These are phyloP conservation scores for Nesogale talazaci DNA, from an alignment of 2,113 vertebrate genomes.

Conservation along the genomic window DNA sequence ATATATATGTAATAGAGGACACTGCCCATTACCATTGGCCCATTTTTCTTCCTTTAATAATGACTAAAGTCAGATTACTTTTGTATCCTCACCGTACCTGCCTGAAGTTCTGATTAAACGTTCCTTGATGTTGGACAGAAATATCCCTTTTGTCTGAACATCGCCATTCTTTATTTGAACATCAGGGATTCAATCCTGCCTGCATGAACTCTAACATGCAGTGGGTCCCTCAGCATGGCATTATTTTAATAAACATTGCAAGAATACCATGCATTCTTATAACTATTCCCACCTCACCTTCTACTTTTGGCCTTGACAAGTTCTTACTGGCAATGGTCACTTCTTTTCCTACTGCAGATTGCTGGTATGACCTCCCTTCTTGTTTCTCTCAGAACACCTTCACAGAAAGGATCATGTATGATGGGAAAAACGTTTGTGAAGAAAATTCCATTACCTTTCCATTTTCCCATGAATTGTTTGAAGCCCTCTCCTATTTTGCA, in stretches of 20 bases:
- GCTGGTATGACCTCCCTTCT: not conserved
- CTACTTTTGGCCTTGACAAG: not conserved
- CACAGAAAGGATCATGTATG: not conserved
- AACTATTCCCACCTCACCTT: not conserved
- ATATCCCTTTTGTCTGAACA: not conserved
- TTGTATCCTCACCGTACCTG: not conserved
- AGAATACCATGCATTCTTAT: not conserved
- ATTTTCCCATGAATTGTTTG: too few species aligned
- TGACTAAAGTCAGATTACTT: not conserved
- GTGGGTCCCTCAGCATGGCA: not conserved
- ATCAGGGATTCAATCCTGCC: not conserved
- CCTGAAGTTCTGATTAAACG: not conserved
- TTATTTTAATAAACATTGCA: constrained; percentile 3
- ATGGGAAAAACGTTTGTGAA: too few species aligned
- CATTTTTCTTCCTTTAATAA: not conserved
- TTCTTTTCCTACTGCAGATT: not conserved
- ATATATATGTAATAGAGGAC: not conserved
- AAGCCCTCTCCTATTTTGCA: not conserved
- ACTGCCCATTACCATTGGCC: not conserved
- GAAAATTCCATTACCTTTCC: too few species aligned
- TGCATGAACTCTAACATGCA: not conserved
- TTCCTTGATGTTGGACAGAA: not conserved
- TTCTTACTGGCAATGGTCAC: not conserved
- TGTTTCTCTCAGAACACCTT: not conserved
- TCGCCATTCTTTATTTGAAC: not conserved